phyloP scores from a whole-genome alignment of 2,888 invertebrate species.

The Julus scandinavius region DNA sequence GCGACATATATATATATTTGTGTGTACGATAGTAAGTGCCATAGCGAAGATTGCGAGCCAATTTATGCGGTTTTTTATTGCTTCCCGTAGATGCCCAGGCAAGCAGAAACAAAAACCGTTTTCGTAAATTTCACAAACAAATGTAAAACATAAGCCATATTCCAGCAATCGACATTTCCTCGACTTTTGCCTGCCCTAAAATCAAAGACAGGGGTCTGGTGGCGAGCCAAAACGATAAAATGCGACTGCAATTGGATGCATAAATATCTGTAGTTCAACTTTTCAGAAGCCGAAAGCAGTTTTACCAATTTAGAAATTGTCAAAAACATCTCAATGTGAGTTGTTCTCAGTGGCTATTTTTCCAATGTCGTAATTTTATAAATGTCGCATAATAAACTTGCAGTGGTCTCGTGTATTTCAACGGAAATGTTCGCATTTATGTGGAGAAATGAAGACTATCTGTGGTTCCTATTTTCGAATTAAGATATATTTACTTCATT shows the following conservation, averaged over 20 bases:
- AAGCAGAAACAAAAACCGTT: slow-evolving; percentile 39
- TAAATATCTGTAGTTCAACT: slow-evolving; percentile 24
- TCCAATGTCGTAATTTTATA: slow-evolving; percentile 17
- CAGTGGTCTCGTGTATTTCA: not conserved
- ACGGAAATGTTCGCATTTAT: not conserved
- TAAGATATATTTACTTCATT: no score
- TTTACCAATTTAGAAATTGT: slow-evolving; percentile 37
- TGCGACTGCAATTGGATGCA: slow-evolving; percentile 28
- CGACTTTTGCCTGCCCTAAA: slow-evolving; percentile 34
- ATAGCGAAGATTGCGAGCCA: slow-evolving; percentile 23
- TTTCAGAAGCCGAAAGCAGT: slow-evolving; percentile 29
- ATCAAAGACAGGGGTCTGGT: slow-evolving; percentile 6
- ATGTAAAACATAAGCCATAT: slow-evolving; percentile 30
- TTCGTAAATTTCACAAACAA: slow-evolving; percentile 40
- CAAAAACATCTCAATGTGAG: not conserved
- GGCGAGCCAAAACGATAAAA: slow-evolving; percentile 33
- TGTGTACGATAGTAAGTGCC: slow-evolving; percentile 20
- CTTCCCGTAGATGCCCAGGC: slow-evolving; percentile 31
- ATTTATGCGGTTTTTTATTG: slow-evolving; percentile 40
- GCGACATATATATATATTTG: slow-evolving; percentile 7
- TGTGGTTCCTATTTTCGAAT: no score
- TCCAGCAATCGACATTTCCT: slow-evolving; percentile 38
- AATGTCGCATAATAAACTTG: not conserved
- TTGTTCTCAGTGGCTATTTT: not conserved
- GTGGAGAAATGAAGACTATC: not conserved